These are phyloP conservation scores for Euwallacea fornicatus DNA, from an alignment of 1,140 invertebrate species.

Conservation along the genomic window DNA sequence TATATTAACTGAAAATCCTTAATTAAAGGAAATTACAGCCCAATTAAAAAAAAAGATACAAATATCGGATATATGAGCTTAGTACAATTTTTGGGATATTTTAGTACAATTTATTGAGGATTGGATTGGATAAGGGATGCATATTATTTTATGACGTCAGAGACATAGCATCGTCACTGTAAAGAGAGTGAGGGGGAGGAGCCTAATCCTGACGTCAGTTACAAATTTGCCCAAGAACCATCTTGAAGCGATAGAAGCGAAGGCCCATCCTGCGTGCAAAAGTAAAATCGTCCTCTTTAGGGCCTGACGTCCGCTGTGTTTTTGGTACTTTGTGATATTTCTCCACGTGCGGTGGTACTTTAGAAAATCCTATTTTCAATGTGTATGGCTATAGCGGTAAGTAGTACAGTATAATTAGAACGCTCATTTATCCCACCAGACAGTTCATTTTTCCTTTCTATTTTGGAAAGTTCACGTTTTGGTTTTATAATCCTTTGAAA, in stretches of 20 bases:
- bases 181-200: slow-evolving; percentile 19
- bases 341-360: slow-evolving; percentile 43
- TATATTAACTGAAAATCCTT: background rate
- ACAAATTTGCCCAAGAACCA: slow-evolving; percentile 43
- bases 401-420: slow-evolving; percentile 42
- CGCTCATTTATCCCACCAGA: background rate
- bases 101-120: background rate
- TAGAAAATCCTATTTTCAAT: slow-evolving; percentile 61
- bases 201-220: slow-evolving; percentile 20
- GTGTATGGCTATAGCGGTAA: slow-evolving; percentile 66
- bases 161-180: slow-evolving; percentile 7
- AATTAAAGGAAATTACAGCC: background rate
- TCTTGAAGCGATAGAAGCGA: slow-evolving; percentile 33
- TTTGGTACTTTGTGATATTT: slow-evolving; percentile 32
- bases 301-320: slow-evolving; percentile 34
- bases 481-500: too few relatives aligned
- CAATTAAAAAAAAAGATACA: background rate
- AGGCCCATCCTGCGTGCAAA: slow-evolving; percentile 43
- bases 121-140: background rate
- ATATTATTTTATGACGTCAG: slow-evolving; percentile 34
- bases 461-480: slow-evolving; percentile 20
- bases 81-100: background rate
- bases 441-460: slow-evolving; percentile 10
- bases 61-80: too few relatives aligned
- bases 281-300: slow-evolving; percentile 28